These are phyloP conservation scores for Bubo bubo DNA, from an alignment of 2,113 vertebrate genomes.

Conservation along the genomic window DNA sequence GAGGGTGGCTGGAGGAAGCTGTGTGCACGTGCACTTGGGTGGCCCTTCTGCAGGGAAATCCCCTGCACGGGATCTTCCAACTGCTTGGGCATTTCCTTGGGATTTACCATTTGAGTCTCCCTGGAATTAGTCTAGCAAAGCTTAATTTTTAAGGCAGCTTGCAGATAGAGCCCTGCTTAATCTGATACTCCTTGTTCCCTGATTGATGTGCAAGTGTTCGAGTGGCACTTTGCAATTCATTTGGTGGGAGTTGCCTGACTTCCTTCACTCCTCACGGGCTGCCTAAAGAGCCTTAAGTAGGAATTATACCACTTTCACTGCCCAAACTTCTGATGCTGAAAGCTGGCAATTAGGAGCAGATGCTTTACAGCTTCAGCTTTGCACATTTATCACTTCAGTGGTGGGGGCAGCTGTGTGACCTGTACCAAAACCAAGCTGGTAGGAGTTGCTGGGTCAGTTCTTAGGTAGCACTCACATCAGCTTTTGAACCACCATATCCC, in stretches of 20 bases:
- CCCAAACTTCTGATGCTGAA: background rate
- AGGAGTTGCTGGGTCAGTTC: background rate
- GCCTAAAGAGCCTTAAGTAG: background rate
- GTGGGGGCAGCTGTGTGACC: background rate
- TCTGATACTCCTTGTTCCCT: no score
- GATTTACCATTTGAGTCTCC: background rate
- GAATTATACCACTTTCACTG: background rate
- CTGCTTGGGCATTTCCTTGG: background rate
- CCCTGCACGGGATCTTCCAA: background rate
- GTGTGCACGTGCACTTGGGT: fast-evolving
- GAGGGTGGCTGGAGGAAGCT: background rate
- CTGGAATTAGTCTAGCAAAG: background rate
- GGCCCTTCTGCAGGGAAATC: background rate
- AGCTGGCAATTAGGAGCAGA: background rate
- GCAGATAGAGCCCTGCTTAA: fast-evolving
- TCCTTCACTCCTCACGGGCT: background rate
- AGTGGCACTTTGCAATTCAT: background rate
- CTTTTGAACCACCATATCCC: background rate
- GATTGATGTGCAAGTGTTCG: fast-evolving
- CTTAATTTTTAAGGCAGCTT: background rate
- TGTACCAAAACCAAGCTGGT: background rate
- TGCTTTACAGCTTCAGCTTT: background rate
- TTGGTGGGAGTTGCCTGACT: background rate
- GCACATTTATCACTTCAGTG: background rate
- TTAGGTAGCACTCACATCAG: background rate